Evolutionary conservation across 1,140 invertebrate species (phyloP), one percentile per base, ranked within the genome.

Genomic region (Acromyrmex charruanus): DNA sequence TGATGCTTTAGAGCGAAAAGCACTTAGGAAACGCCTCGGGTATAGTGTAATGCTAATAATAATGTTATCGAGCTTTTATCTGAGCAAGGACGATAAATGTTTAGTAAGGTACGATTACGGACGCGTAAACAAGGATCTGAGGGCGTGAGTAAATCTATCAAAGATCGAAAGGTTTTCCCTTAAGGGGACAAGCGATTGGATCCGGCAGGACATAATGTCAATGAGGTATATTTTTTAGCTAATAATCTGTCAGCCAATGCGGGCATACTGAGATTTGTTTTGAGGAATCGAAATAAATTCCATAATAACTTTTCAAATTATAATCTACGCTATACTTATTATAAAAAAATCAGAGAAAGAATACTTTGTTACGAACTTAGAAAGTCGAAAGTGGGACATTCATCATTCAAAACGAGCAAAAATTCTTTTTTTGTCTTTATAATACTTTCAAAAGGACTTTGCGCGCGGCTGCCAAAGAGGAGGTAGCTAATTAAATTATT

Each of bases 1-100:
- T 79, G 87, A 90, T 90, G 81, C 80, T 88, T 61, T 58, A 75
- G 82, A 90, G 89, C 79, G 89, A 88, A 68, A 91, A 82, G 90
- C 89, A 85, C 82, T 90, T 86, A 79, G 68, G 87, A 88, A 69
- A 77, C 79, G 89, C 90, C 89, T 85, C 90, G 79, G 89, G 90
- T 81, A 75, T 51, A n/a, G 65, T 21, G 75, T 91, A 88, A 88
- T 91, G 31, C 87, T 88, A 91, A 91, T 91, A 91, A 91, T 89
- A 91, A 91, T 75, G 90, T 91, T 91, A 91, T 90, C 90, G 89
- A 77, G 82, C 77, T 87, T 91, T 88, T 87, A 66, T 91, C 69
- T 84, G 58, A 77, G 71, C 53, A 44, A 72, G 87, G 61, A 90
- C 89, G 89, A 90, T 90, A 90, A 90, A 90, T 90, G 89, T 90